phyloP scores from a whole-genome alignment of 2,797 vertebrate species.

The Tadarida brasiliensis region DNA sequence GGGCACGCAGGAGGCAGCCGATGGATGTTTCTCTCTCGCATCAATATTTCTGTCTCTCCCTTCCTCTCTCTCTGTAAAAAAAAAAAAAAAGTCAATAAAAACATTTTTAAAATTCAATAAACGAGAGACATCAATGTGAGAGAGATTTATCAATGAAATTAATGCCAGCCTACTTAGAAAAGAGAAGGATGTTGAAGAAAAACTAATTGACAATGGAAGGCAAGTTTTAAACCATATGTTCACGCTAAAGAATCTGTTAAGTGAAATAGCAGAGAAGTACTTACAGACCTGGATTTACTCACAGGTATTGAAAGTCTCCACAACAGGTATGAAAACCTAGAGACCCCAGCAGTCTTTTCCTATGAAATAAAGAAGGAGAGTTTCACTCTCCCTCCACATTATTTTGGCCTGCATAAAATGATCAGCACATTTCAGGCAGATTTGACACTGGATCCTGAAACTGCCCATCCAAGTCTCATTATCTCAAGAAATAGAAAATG shows the following conservation, averaged over 20 bases:
- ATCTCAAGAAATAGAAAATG: not conserved
- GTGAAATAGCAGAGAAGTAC: not conserved
- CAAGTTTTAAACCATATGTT: not conserved
- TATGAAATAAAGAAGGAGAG: not conserved
- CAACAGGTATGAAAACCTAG: not conserved
- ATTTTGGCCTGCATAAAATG: slow-evolving; percentile 31
- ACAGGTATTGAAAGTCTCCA: not conserved
- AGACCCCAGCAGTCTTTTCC: not conserved
- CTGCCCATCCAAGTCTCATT: not conserved
- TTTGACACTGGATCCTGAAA: not conserved
- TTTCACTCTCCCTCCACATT: not conserved
- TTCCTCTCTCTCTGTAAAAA: no score
- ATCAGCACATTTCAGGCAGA: not conserved
- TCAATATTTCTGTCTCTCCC: no score
- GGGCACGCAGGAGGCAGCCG: no score
- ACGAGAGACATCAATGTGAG: no score
- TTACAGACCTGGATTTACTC: not conserved
- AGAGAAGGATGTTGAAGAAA: not conserved
- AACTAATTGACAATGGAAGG: not conserved
- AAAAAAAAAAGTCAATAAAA: no score
- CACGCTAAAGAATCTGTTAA: not conserved
- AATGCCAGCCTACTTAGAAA: not conserved
- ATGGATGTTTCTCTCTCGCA: no score
- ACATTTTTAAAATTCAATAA: no score
- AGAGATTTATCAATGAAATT: not conserved